A percentile compares a stretch with the other conserved stretches of the same genome.
phyloP scores from a whole-genome alignment of 2,888 invertebrate genomes.

The Cantharis rustica region DNA sequence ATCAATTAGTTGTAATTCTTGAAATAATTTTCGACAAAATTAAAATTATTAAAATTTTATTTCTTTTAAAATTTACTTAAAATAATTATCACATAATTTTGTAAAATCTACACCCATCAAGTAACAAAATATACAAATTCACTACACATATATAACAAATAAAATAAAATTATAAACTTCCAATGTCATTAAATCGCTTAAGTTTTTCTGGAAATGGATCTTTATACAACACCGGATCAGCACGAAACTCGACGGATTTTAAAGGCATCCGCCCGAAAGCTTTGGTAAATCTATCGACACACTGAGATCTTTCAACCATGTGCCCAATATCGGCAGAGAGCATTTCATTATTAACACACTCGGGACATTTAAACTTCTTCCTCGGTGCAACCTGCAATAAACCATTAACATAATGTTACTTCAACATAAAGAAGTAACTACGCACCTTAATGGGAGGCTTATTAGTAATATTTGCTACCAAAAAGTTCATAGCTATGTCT shows the following conservation, averaged over 20 bases:
- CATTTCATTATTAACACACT: slow-evolving; percentile 93
- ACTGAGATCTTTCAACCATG: slow-evolving; percentile 90
- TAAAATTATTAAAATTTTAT: neutral
- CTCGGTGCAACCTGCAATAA: slow-evolving; percentile 81
- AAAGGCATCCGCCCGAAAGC: slow-evolving; percentile 89
- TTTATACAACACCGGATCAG: slow-evolving; percentile 91
- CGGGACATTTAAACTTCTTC: slow-evolving; percentile 96
- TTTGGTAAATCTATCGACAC: slow-evolving; percentile 76
- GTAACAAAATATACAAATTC: neutral
- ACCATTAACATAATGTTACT: neutral
- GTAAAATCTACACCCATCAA: neutral
- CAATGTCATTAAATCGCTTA: slow-evolving; percentile 87
- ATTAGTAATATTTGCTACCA: slow-evolving; percentile 90
- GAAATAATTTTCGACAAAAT: neutral
- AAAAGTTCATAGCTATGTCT: slow-evolving; percentile 97
- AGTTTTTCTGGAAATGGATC: slow-evolving; percentile 85
- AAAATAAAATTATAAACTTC: slow-evolving; percentile 70
- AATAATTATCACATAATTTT: neutral
- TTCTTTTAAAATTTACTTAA: neutral
- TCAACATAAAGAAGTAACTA: neutral
- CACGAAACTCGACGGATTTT: slow-evolving; percentile 87
- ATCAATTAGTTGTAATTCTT: neutral
- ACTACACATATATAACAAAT: neutral
- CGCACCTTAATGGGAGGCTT: slow-evolving; percentile 89
- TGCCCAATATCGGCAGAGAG: slow-evolving; percentile 89